These are phyloP conservation scores for Xylocopa sonorina DNA, from an alignment of 1,140 invertebrate species.

Conservation along the genomic window DNA sequence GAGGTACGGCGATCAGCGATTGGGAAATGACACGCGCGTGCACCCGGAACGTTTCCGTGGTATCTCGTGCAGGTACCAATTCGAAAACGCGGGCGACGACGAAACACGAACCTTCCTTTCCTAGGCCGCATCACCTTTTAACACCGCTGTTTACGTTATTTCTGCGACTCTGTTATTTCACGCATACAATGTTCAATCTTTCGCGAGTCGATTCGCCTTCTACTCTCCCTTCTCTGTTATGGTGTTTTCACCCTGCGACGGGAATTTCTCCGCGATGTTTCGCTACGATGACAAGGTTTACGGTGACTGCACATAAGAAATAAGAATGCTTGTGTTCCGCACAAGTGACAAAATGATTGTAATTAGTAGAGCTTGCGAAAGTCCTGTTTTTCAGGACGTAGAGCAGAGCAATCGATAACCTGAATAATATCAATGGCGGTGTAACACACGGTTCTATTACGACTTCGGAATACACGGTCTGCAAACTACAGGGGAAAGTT, in stretches of 20 bases:
- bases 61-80: constrained; percentile 10
- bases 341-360: too few species aligned
- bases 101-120: constrained; percentile 3
- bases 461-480: constrained; percentile 17
- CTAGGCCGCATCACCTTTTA: neutral
- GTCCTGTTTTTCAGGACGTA: neutral
- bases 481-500: constrained; percentile 37
- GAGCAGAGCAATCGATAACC: constrained; percentile 1
- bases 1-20: constrained; percentile 83
- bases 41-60: neutral
- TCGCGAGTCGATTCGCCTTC: too few species aligned
- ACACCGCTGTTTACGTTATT: constrained; percentile 1
- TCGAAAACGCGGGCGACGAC: neutral
- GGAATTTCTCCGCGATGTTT: too few species aligned
- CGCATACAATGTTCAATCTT: too few species aligned
- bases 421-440: neutral
- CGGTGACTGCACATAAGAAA: too few species aligned
- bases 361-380: neutral
- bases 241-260: too few species aligned
- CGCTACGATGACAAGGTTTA: too few species aligned
- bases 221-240: too few species aligned
- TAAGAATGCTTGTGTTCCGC: too few species aligned
- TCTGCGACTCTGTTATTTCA: too few species aligned
- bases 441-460: constrained; percentile 15
- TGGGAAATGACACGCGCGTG: constrained; percentile 35